Evolutionary conservation across 1,140 invertebrate species (phyloP).

Genomic region (Platyura marginata): DNA sequence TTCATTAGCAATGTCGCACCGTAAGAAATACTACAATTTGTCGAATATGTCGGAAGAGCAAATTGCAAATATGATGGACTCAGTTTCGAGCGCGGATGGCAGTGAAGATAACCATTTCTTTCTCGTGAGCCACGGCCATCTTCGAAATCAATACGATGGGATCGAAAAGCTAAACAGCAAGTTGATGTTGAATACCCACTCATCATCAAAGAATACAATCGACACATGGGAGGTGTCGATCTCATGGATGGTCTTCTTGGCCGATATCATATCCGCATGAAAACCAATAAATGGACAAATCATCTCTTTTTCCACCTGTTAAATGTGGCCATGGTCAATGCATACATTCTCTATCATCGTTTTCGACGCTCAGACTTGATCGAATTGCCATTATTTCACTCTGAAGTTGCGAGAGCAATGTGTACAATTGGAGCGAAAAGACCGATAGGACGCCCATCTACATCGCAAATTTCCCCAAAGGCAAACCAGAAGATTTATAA

Average conservation of each 20-base stretch:
- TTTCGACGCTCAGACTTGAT: not conserved
- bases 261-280: slow-evolving; percentile 22
- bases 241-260: slow-evolving; percentile 23
- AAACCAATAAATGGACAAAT: slow-evolving; percentile 24
- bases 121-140: too few species aligned
- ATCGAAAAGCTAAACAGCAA: slow-evolving; percentile 16
- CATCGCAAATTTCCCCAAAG: not conserved
- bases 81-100: too few species aligned
- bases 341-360: slow-evolving; percentile 5
- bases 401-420: not conserved
- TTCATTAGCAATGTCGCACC: too few species aligned
- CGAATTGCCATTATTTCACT: not conserved
- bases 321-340: slow-evolving; percentile 14
- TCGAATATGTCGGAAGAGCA: too few species aligned
- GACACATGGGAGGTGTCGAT: slow-evolving; percentile 28
- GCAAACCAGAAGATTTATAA: not conserved
- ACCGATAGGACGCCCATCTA: not conserved
- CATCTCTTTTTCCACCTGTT: slow-evolving; percentile 26
- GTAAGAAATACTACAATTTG: too few species aligned
- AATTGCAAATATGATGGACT: too few species aligned
- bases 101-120: too few species aligned
- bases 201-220: slow-evolving; percentile 27
- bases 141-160: slow-evolving; percentile 18
- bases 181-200: slow-evolving; percentile 23
- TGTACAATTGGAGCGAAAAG: not conserved